Evolutionary conservation across 2,113 vertebrate species (phyloP).

Genomic region (Dolichallabes microphthalmus): DNA sequence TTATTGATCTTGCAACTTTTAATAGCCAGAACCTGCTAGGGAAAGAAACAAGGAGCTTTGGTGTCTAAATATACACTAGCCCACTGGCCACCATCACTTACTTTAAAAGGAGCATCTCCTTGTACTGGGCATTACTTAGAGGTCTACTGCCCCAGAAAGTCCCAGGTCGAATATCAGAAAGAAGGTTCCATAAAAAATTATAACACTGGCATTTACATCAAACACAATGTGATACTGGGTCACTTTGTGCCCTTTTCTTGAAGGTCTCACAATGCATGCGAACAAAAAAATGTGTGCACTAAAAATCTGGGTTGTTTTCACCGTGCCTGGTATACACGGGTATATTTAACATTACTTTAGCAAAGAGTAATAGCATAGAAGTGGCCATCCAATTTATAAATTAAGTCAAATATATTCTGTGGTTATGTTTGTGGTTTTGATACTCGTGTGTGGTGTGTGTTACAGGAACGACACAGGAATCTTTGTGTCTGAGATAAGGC

Average conservation of each 20-base stretch:
- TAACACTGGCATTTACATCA: background rate
- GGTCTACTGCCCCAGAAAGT: background rate
- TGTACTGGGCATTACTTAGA: background rate
- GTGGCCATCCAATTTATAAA: background rate
- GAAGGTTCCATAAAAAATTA: background rate
- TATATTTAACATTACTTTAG: background rate
- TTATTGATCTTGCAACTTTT: background rate
- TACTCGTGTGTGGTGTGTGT: background rate
- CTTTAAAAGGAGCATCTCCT: background rate
- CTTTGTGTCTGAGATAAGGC: slow-evolving; percentile 92
- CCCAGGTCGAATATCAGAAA: background rate
- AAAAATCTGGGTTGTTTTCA: background rate
- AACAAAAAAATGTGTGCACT: background rate
- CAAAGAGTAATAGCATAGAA: background rate
- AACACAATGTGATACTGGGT: background rate
- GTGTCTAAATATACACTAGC: background rate
- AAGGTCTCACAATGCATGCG: background rate
- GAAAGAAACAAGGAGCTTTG: background rate
- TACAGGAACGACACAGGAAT: slow-evolving; percentile 89
- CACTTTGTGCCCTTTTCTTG: background rate
- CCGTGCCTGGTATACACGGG: background rate
- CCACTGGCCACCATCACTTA: background rate
- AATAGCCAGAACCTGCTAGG: background rate
- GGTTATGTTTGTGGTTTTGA: background rate
- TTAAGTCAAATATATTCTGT: background rate